Evolutionary conservation across 2,888 invertebrate genomes (phyloP), one percentile per base, ranked within the genome.

Genomic region (Chloroclysta siterata): DNA sequence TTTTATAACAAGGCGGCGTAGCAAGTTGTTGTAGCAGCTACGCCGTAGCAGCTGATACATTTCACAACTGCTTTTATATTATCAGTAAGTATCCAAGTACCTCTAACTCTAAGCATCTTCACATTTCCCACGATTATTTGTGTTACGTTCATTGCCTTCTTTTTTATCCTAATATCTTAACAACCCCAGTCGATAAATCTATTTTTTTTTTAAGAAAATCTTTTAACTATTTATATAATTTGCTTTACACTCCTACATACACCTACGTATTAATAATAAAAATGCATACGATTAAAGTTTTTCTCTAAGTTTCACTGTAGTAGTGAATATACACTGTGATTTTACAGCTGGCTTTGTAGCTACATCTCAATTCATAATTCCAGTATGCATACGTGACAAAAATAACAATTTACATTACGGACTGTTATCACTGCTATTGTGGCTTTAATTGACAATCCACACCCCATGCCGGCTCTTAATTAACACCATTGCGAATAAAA

Each of bases 371-470:
- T 41, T 28, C 10, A 22, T 53, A n/a, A 14, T 29, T 15, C n/a
- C 42, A 42, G 50, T 36, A 29, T 33, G 48, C 29, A 71, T 72
- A 81, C 85, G 86, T 87, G 87, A 81, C 79, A 72, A 80, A 81
- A 84, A 86, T 86, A 82, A 76, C 80, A 83, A 85, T 83, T 82
- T 78, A 84, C 79, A 82, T 84, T 81, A 82, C 74, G 72, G 67
- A 74, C 71, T 68, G 47, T 48, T 65, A 65, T 57, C 61, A 65
- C 79, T 71, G 76, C 69, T 42, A 47, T 66, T 73, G 78, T 70
- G 77, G 78, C 77, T 81, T 83, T 84, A 85, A 86, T 87, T 87
- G 85, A 80, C 83, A 79, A 79, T 81, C 78, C 76, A 78, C 76
- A 77, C 72, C 70, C 46, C 46, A 46, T 17, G 70, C 70, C 60